These are phyloP conservation scores for Ypsolopha scabrella DNA, from an alignment of 2,888 invertebrate species.

Conservation along the genomic window DNA sequence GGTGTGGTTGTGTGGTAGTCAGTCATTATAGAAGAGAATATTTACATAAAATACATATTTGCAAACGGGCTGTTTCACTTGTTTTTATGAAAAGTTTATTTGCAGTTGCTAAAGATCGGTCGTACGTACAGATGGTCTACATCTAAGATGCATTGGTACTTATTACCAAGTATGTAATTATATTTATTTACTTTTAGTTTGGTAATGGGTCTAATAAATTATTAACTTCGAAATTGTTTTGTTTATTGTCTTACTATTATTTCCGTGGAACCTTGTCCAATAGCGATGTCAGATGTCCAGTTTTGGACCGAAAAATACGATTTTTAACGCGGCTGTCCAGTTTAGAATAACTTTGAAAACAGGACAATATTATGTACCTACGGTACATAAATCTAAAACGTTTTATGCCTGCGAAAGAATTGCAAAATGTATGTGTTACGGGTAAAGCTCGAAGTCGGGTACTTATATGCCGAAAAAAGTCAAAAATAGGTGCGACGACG, in stretches of 20 bases:
- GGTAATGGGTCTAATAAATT: conserved; percentile 71
- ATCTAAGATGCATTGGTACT: conserved; percentile 54
- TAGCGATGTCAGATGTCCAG: too few relatives aligned
- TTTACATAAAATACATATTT: conserved; percentile 30
- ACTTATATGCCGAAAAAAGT: too few relatives aligned
- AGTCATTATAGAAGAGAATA: conserved; percentile 29
- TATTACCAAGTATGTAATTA: conserved; percentile 63
- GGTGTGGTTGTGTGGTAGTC: conserved; percentile 41
- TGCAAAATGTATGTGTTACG: too few relatives aligned
- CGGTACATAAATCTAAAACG: too few relatives aligned
- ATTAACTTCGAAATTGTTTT: conserved; percentile 28
- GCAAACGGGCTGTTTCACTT: conserved; percentile 60
- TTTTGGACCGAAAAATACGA: background rate
- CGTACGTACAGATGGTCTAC: conserved; percentile 32
- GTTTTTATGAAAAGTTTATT: conserved; percentile 57
- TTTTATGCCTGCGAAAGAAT: too few relatives aligned
- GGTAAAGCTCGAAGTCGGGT: too few relatives aligned
- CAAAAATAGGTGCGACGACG: too few relatives aligned
- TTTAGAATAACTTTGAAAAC: too few relatives aligned
- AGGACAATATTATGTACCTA: too few relatives aligned
- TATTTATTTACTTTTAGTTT: conserved; percentile 70
- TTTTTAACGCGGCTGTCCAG: background rate
- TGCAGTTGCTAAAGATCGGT: conserved; percentile 45
- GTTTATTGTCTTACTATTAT: background rate
- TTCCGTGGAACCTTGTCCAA: background rate